Percentiles rank a stretch among this genome's conserved stretches.
phyloP scores from a whole-genome alignment of 1,140 invertebrate species.

The Gerris buenoi region DNA sequence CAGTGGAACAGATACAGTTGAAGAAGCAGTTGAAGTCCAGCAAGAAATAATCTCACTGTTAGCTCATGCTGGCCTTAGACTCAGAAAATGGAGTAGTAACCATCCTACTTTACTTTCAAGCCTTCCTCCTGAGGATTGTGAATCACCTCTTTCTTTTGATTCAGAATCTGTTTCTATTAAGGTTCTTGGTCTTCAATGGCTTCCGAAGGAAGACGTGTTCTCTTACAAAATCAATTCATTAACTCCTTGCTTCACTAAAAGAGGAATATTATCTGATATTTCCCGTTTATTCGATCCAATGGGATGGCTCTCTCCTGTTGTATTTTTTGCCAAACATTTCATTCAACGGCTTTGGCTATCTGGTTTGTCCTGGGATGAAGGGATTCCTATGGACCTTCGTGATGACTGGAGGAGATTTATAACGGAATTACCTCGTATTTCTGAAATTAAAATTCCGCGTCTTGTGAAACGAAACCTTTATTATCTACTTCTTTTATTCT shows the following conservation, averaged over 20 bases:
- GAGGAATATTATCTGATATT: constrained; percentile 17
- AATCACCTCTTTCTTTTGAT: not conserved
- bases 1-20: constrained; percentile 17
- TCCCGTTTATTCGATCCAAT: constrained; percentile 25
- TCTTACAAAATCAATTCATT: not conserved
- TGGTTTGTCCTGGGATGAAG: not conserved
- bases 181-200: constrained; percentile 20
- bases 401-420: not conserved
- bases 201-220: constrained; percentile 9
- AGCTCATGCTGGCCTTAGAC: constrained; percentile 17
- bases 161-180: constrained; percentile 1
- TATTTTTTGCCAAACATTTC: not conserved
- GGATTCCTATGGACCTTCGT: not conserved
- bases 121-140: not conserved
- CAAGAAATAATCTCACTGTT: constrained; percentile 19
- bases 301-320: constrained; percentile 19
- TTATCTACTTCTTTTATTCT: no score
- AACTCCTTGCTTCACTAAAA: constrained; percentile 9
- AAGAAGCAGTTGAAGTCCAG: constrained; percentile 19
- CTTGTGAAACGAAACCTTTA: not conserved
- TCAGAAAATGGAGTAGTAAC: constrained; percentile 21
- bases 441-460: not conserved
- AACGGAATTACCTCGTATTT: not conserved
- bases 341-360: not conserved
- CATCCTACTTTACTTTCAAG: not conserved